These are phyloP conservation scores for Amphiprion percula DNA, from an alignment of 2,113 vertebrate species.

Conservation along the genomic window DNA sequence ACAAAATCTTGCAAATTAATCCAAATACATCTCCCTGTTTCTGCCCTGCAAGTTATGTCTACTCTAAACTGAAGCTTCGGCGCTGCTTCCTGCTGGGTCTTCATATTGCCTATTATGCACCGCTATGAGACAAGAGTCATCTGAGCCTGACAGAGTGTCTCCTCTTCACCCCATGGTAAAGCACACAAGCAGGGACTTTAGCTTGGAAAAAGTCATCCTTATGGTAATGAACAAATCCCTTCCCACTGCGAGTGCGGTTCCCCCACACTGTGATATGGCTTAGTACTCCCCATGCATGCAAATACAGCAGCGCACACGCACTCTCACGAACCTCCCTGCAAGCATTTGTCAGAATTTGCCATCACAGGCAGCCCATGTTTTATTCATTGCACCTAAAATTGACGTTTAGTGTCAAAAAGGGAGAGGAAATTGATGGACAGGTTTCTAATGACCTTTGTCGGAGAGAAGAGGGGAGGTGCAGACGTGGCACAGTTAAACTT, in stretches of 20 bases:
- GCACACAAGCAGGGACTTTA: conserved; percentile 31
- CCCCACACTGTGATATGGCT: conserved; percentile 58
- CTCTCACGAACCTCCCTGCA: conserved; percentile 9
- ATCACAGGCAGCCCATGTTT: conserved; percentile 47
- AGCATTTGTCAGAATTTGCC: conserved; percentile 29
- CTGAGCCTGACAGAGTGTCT: conserved; percentile 25
- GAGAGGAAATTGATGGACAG: conserved; percentile 30
- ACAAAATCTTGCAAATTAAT: conserved; percentile 42
- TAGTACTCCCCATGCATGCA: conserved; percentile 1
- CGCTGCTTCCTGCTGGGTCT: conserved; percentile 53
- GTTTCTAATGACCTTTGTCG: conserved; percentile 31
- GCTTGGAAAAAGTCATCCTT: conserved; percentile 51
- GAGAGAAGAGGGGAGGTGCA: conserved; percentile 9
- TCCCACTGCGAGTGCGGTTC: conserved; percentile 59
- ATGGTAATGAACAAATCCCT: conserved; percentile 64
- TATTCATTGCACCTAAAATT: conserved; percentile 53
- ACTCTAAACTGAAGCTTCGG: conserved; percentile 8
- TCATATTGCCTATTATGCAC: conserved; percentile 54
- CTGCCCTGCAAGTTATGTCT: conserved; percentile 11
- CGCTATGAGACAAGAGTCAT: conserved; percentile 56
- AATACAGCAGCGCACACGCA: conserved; percentile 23
- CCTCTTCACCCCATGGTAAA: conserved; percentile 40
- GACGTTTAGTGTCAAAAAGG: conserved; percentile 44
- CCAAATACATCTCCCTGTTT: conserved; percentile 13
- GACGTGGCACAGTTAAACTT: not conserved